Percentiles rank a stretch among this genome's conserved stretches.
Conservation (phyloP, 2,888 invertebrate species). For the Tetragonula carbonaria region DNA sequence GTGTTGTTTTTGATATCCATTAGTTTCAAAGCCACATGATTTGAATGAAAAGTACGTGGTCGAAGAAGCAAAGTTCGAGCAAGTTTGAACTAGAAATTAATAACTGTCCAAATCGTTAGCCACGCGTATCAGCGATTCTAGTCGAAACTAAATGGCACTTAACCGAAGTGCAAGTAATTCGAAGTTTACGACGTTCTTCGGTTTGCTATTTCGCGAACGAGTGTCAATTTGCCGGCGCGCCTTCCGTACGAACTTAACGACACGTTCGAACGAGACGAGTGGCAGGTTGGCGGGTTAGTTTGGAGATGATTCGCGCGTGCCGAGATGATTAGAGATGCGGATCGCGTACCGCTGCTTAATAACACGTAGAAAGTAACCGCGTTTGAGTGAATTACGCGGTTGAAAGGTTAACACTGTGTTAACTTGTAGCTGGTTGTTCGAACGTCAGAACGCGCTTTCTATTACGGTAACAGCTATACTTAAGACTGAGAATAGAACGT, state of each 20-base stretch:
- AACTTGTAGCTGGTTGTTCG: constrained; percentile 27
- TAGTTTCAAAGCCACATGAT: too few relatives aligned
- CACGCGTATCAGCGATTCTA: neutral
- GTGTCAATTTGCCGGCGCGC: neutral
- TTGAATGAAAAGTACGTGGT: neutral
- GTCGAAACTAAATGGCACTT: neutral
- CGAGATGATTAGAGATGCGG: constrained; percentile 15
- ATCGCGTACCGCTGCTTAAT: constrained; percentile 17
- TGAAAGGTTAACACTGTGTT: constrained; percentile 44
- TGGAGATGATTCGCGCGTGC: neutral
- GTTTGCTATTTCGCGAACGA: neutral
- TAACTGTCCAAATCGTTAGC: neutral
- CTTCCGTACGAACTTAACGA: neutral
- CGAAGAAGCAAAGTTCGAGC: neutral
- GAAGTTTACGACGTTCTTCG: neutral
- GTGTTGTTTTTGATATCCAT: too few relatives aligned
- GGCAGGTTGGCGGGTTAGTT: neutral
- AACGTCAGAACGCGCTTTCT: constrained; percentile 32
- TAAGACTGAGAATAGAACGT: neutral
- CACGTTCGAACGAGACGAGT: neutral
- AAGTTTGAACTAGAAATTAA: neutral
- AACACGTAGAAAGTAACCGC: neutral
- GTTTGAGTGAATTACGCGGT: constrained; percentile 22
- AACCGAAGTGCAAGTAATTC: neutral
- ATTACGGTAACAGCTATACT: constrained; percentile 45